Evolutionary conservation across 2,888 invertebrate species (phyloP), one percentile per base, ranked within the genome.

Genomic region (Pandemis corylana): DNA sequence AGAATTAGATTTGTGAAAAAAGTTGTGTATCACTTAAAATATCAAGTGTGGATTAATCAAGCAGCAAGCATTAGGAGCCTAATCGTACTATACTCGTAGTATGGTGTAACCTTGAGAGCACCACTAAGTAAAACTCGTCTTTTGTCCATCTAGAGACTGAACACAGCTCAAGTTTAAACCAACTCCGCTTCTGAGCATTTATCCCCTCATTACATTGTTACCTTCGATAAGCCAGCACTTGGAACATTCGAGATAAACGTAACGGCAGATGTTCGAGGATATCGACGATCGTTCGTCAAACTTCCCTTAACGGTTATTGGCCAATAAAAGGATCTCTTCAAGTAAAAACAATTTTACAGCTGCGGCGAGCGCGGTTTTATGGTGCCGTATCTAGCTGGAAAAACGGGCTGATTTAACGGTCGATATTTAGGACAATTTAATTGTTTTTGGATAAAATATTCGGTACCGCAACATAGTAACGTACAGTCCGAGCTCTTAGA

Each of bases 341-440:
- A 91, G 92, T 90, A 92, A 93, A 93, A 92, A 91, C 92, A 90
- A 90, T 82, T 92, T 94, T 93, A 93, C 91, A 89, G 81, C 56
- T 28, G 84, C 83, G 82, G 86, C 88, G 92, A 91, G 89, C 85
- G 87, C 82, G 83, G 84, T 84, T 89, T 91, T 91, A 89, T 89
- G 87, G 85, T 63, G 77, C 83, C 84, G 87, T 87, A 88, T 87
- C 85, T 88, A 87, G 85, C 85, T 80, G 76, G 77, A 73, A 75
- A 77, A 75, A 76, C 68, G 69, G 51, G 51, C 65, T 69, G 65
- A 42, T n/a, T 59, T 70, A 51, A 67, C 46, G 62, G 62, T n/a
- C 15, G 36, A 62, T 12, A 49, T 70, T 53, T 53, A 44, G 28
- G 10, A 53, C n/a, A 9, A 59, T 44, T 68, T 59, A 15, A 42